A percentile compares a stretch with the other conserved stretches of the same genome.
These are phyloP conservation scores for Ethmia dodecea DNA, from an alignment of 2,888 invertebrate genomes.

Conservation along the genomic window DNA sequence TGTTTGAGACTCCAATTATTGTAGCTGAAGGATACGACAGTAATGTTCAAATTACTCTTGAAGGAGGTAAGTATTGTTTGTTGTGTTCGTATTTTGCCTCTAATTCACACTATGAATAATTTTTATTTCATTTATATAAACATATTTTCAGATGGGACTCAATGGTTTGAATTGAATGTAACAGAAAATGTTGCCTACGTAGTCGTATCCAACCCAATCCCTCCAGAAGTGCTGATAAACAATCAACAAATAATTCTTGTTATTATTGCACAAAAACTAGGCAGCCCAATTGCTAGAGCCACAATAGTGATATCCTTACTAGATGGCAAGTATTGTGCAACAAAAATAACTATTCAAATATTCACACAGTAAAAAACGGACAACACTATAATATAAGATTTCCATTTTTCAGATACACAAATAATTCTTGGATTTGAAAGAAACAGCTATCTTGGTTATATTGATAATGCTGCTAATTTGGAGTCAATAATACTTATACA, in stretches of 20 bases:
- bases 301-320: constrained; percentile 23
- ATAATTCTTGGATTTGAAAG: constrained; percentile 21
- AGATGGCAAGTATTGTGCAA: constrained; percentile 16
- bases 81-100: no score
- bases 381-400: neutral
- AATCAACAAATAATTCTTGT: constrained; percentile 24
- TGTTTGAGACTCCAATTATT: constrained; percentile 8
- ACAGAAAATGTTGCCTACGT: constrained; percentile 18
- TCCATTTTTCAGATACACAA: constrained; percentile 14
- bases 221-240: constrained; percentile 20
- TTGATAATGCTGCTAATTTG: constrained; percentile 11
- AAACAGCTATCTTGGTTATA: constrained; percentile 18
- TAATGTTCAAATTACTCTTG: constrained; percentile 7
- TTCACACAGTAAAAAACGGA: no score
- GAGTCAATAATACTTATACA: constrained; percentile 16
- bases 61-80: constrained; percentile 2
- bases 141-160: constrained; percentile 16
- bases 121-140: neutral
- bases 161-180: constrained; percentile 20
- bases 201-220: constrained; percentile 16
- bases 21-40: constrained; percentile 14
- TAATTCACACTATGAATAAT: neutral
- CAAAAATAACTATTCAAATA: no score
- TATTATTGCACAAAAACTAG: constrained; percentile 21
- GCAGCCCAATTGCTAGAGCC: constrained; percentile 17